Evolutionary conservation across 1,140 invertebrate genomes (phyloP), one percentile per base, ranked within the genome.

Genomic region (Carposina sasakii): DNA sequence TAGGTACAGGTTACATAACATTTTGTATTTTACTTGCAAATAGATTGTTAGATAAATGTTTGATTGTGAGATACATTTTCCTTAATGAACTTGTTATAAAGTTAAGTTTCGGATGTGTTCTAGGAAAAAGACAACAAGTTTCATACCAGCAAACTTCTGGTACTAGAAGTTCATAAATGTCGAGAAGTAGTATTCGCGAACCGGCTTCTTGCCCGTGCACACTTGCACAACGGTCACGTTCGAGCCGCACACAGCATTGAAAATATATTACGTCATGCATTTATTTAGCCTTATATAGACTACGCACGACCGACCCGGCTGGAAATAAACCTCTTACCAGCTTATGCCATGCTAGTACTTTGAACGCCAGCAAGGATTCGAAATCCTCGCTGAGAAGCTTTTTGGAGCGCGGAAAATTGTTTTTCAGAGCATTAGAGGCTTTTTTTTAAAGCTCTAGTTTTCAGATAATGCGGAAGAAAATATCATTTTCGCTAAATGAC

Each of bases 211-310:
- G 33, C 33, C 3, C 57, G 49, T 50, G 54, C 57, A 64, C 53
- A 67, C 63, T 66, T 68, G 63, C 61, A 60, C 60, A 67, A 61
- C 59, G 54, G 60, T 60, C 62, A 52, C 58, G 63, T 62, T 50
- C 46, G 60, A 55, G 54, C 58, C 67, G 68, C 71, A 67, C 70
- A 63, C 67, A 71, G 62, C 68, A 67, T 67, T 69, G 60, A 60
- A 56, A 60, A 63, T n/a, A n/a, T n/a, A n/a, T 79, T 76, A 75
- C 73, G 66, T 77, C 71, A 76, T 59, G 52, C 48, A 61, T 58
- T 68, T 62, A 68, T 72, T 74, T 71, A 67, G 63, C 76, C 63
- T 70, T 79, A 73, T 76, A 71, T 70, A 66, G 67, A 67, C 23
- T 43, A 52, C 48, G 53, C 46, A 57, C 54, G 48, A 55, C 59